These are phyloP conservation scores for Planococcus citri DNA, from an alignment of 1,140 invertebrate species.

Conservation along the genomic window DNA sequence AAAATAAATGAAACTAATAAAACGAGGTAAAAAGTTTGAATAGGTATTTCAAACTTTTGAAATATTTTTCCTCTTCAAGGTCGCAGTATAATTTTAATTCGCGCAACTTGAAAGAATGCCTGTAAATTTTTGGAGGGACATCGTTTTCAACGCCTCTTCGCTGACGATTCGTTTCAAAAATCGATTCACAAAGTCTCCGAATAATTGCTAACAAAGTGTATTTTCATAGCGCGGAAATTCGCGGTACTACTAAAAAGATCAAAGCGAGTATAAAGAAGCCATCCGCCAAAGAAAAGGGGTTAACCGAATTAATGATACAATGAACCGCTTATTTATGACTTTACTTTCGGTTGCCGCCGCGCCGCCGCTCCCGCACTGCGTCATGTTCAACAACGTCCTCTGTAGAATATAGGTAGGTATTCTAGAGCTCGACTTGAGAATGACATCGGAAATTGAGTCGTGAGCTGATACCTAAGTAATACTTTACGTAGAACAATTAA, in stretches of 20 bases:
- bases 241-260: background rate
- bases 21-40: too few relatives aligned
- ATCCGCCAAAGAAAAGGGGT: background rate
- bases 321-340: conserved; percentile 6
- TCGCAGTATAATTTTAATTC: too few relatives aligned
- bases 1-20: too few relatives aligned
- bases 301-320: conserved; percentile 3
- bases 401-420: too few relatives aligned
- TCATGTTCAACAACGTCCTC: background rate
- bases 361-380: too few relatives aligned
- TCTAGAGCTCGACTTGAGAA: background rate
- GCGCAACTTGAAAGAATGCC: too few relatives aligned
- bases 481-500: background rate
- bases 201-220: background rate
- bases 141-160: too few relatives aligned
- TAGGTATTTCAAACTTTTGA: too few relatives aligned
- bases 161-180: too few relatives aligned
- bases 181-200: background rate
- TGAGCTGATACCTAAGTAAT: too few relatives aligned
- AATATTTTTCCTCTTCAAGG: too few relatives aligned
- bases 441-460: background rate
- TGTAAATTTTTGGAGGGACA: too few relatives aligned
- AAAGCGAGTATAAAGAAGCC: background rate
- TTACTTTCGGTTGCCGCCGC: background rate
- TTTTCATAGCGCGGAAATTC: background rate